phyloP scores from a whole-genome alignment of 2,113 vertebrate genomes.

The Sclerurus mexicanus region DNA sequence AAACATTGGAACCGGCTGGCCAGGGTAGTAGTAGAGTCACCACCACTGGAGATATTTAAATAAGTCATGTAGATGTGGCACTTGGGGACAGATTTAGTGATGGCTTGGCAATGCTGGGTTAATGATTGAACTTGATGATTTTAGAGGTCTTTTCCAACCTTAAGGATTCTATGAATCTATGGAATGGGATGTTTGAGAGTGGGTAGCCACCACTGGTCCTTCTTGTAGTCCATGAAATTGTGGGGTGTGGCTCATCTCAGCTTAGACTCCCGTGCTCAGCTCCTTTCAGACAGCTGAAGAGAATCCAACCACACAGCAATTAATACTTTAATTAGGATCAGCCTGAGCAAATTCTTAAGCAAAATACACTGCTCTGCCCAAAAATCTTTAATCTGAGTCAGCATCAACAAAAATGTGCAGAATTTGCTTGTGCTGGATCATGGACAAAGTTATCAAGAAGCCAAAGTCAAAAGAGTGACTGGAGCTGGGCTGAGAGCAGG shows the following conservation, averaged over 20 bases:
- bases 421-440: not conserved
- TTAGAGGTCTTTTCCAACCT: not conserved
- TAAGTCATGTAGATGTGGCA: not conserved
- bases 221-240: not conserved
- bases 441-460: not conserved
- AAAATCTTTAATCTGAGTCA: not conserved
- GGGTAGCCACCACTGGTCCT: not conserved
- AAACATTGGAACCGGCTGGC: not conserved
- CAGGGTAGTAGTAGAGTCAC: not conserved
- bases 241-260: not conserved
- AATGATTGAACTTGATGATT: not conserved
- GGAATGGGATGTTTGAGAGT: not conserved
- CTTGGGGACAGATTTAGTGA: not conserved
- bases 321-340: not conserved
- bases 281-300: not conserved
- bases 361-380: not conserved
- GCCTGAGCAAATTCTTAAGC: not conserved
- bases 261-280: not conserved
- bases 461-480: not conserved
- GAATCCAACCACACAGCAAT: not conserved
- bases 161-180: not conserved
- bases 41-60: not conserved
- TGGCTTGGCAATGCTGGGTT: not conserved
- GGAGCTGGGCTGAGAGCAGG: not conserved
- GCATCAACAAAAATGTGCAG: not conserved